Conservation (phyloP, 2,888 invertebrate species). For the Microdon myrmicae region DNA sequence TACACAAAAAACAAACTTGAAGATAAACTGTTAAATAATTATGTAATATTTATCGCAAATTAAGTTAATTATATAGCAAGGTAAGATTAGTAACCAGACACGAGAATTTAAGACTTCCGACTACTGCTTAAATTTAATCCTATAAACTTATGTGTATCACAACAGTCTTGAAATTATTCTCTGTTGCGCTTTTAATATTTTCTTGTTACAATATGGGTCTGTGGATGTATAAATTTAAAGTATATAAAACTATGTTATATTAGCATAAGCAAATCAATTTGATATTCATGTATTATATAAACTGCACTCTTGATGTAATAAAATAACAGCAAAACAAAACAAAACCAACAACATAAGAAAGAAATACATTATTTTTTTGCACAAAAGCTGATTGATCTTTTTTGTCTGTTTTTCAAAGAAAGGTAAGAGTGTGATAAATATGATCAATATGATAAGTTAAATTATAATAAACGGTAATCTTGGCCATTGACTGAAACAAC, state of each 20-base stretch:
- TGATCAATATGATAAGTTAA: too few species aligned
- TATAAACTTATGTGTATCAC: slow-evolving; percentile 2
- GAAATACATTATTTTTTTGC: slow-evolving; percentile 54
- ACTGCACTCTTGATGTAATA: slow-evolving; percentile 55
- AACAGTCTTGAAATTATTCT: too few species aligned
- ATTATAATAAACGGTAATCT: too few species aligned
- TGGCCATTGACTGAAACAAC: too few species aligned
- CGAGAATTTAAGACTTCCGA: too few species aligned
- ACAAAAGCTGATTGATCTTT: slow-evolving; percentile 35
- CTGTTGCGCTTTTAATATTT: background rate
- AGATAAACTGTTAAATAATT: too few species aligned
- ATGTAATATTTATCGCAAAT: too few species aligned
- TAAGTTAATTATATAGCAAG: too few species aligned
- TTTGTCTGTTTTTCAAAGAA: slow-evolving; percentile 7
- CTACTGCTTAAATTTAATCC: too few species aligned
- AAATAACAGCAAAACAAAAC: slow-evolving; percentile 23
- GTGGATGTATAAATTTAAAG: background rate
- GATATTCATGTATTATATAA: slow-evolving; percentile 50
- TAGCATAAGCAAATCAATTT: slow-evolving; percentile 41
- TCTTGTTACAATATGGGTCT: slow-evolving; percentile 3
- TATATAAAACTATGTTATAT: slow-evolving; percentile 39
- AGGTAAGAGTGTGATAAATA: too few species aligned
- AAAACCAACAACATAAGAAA: slow-evolving; percentile 31
- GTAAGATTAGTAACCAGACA: too few species aligned
- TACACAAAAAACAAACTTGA: too few species aligned